Evolutionary conservation across 2,888 invertebrate species (phyloP).

Genomic region (Agrochola circellaris): DNA sequence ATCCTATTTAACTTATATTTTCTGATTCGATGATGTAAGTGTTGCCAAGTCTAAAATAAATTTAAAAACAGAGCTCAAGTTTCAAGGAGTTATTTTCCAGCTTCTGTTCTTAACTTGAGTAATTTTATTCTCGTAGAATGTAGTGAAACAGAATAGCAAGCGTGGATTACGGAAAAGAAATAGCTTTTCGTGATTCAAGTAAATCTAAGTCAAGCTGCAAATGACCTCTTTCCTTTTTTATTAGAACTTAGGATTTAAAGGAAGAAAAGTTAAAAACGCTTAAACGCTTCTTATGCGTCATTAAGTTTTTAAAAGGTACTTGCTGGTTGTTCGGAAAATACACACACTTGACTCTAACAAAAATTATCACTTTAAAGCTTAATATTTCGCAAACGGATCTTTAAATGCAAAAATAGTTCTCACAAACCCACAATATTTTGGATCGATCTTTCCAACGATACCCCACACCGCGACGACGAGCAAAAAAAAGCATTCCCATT

Average conservation of each 20-base stretch:
- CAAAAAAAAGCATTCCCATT: too few species aligned
- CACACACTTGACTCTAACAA: too few species aligned
- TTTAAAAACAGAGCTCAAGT: background rate
- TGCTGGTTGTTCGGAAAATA: background rate
- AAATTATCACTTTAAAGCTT: too few species aligned
- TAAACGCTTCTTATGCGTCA: background rate
- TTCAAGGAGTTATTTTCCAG: conserved; percentile 4
- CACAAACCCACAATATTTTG: too few species aligned
- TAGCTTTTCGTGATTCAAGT: conserved; percentile 43
- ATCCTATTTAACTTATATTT: background rate
- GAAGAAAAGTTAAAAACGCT: background rate
- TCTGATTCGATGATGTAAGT: background rate
- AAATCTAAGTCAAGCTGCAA: conserved; percentile 50
- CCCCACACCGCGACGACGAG: too few species aligned
- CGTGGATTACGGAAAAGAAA: conserved; percentile 35
- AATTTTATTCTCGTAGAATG: conserved; percentile 17
- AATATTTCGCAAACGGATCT: too few species aligned
- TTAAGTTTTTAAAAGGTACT: background rate
- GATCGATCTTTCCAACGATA: too few species aligned
- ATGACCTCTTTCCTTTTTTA: conserved; percentile 46
- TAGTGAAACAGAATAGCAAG: conserved; percentile 25
- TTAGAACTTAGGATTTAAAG: conserved; percentile 38
- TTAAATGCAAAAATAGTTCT: too few species aligned
- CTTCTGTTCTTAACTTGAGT: conserved; percentile 19
- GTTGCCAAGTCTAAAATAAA: conserved; percentile 9